Conservation (phyloP, 2,113 vertebrate genomes). For the Epinephelus moara region DNA sequence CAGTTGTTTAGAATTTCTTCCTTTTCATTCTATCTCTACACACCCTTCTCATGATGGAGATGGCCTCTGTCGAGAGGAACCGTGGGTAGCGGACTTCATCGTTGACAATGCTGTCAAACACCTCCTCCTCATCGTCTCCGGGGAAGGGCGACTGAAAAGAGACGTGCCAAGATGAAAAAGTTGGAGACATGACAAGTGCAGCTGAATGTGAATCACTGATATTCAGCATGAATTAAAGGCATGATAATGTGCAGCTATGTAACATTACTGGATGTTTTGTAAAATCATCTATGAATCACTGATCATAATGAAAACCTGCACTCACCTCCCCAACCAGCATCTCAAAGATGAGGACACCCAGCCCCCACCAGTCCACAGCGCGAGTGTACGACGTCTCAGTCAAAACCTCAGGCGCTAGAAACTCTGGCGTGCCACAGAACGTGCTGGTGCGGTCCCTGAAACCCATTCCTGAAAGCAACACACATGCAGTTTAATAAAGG, state of each 20-base stretch:
- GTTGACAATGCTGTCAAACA: slow-evolving; percentile 99
- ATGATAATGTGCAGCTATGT: no score
- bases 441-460: slow-evolving; percentile 98
- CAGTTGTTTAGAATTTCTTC: background rate
- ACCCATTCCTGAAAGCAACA: slow-evolving; percentile 92
- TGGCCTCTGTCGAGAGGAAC: slow-evolving; percentile 97
- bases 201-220: background rate
- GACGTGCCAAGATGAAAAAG: background rate
- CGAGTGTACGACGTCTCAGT: slow-evolving; percentile 98
- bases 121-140: slow-evolving; percentile 98
- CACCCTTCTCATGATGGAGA: slow-evolving; percentile 99
- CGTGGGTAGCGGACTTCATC: slow-evolving; percentile 98
- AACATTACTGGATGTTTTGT: background rate
- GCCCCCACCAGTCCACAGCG: slow-evolving; percentile 99
- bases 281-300: background rate
- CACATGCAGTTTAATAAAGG: background rate
- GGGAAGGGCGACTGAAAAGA: slow-evolving; percentile 94
- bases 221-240: background rate
- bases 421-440: slow-evolving; percentile 98
- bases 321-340: slow-evolving; percentile 99
- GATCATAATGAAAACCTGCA: background rate
- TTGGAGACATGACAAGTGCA: background rate
- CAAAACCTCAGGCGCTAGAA: slow-evolving; percentile 97
- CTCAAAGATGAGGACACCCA: slow-evolving; percentile 99
- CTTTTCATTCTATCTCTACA: background rate